Percentiles rank a stretch among this genome's conserved stretches.
Conservation (phyloP, 2,797 vertebrate genomes). For the Myiothlypis coronata region DNA sequence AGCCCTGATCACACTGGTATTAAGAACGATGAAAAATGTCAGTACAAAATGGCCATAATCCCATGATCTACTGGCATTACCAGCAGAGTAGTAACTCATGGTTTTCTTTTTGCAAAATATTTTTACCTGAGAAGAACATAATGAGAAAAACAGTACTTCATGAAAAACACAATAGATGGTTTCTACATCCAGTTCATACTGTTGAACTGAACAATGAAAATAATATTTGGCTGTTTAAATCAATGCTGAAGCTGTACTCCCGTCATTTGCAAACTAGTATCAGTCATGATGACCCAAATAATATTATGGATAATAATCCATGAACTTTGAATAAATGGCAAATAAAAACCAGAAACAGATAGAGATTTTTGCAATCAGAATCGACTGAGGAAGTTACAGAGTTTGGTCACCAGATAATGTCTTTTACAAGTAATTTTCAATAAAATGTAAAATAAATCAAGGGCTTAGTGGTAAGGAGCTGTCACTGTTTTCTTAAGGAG, state of each 20-base stretch:
- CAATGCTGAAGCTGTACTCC: background rate
- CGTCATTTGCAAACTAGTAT: background rate
- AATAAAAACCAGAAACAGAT: background rate
- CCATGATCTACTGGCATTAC: background rate
- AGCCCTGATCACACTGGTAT: background rate
- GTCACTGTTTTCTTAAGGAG: constrained; percentile 24
- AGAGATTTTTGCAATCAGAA: background rate
- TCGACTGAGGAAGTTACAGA: background rate
- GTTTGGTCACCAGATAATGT: background rate
- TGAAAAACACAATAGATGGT: background rate
- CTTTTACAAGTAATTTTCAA: constrained; percentile 24
- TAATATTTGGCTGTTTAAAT: background rate
- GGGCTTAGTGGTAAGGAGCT: background rate
- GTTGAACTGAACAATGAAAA: background rate
- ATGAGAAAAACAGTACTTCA: background rate
- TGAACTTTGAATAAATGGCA: background rate
- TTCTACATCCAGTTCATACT: background rate
- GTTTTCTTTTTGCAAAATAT: background rate
- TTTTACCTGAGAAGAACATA: background rate
- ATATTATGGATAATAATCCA: background rate
- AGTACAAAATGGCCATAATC: background rate
- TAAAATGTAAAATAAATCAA: background rate
- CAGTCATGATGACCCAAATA: background rate
- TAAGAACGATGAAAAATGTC: background rate
- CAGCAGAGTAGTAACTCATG: background rate